Evolutionary conservation across 2,797 vertebrate species (phyloP).

Genomic region (Notolepis coatsorum): DNA sequence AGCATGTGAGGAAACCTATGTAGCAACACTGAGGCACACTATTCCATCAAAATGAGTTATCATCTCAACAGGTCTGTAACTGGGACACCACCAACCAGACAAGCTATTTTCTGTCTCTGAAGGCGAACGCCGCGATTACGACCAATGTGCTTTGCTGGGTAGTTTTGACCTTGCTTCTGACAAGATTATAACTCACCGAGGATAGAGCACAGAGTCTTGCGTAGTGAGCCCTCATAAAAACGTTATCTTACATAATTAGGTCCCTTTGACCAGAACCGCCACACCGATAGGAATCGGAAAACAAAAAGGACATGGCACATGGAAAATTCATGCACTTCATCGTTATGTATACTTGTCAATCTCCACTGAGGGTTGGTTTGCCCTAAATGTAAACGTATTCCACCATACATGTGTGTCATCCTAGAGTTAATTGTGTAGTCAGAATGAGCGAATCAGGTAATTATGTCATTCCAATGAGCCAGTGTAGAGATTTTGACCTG

Average conservation of each 20-base stretch:
- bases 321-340: background rate
- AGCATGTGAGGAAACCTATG: background rate
- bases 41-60: conserved; percentile 39
- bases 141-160: conserved; percentile 8
- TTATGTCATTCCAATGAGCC: conserved; percentile 50
- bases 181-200: conserved; percentile 1
- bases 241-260: background rate
- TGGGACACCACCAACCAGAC: conserved; percentile 37
- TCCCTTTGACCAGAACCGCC: background rate
- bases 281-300: background rate
- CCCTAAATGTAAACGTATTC: too few relatives aligned
- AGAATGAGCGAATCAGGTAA: conserved; percentile 40
- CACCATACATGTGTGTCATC: background rate
- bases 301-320: too few relatives aligned
- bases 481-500: conserved; percentile 3
- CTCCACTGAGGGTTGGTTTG: too few relatives aligned
- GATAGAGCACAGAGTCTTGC: background rate
- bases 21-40: conserved; percentile 17
- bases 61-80: conserved; percentile 22
- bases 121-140: conserved; percentile 16
- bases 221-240: background rate
- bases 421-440: conserved; percentile 9
- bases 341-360: too few relatives aligned
- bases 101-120: conserved; percentile 11
- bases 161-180: conserved; percentile 16